A percentile compares a stretch with the other conserved stretches of the same genome.
These are phyloP conservation scores for Euura saliciscinereae DNA, from an alignment of 1,140 invertebrate genomes.

Conservation along the genomic window DNA sequence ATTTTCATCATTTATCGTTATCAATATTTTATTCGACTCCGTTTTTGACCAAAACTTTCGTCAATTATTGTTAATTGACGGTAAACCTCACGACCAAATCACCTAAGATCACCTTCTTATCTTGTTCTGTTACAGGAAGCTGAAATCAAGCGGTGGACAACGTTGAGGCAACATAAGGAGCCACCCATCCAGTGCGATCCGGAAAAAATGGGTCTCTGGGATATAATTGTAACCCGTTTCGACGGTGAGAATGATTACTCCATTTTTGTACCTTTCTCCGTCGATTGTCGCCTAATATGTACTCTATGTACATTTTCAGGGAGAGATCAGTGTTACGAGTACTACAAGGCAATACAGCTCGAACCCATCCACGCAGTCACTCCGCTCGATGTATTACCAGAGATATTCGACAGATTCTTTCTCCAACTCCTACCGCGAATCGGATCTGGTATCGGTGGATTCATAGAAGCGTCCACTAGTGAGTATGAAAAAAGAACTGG, in stretches of 20 bases:
- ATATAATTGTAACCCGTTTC: conserved; percentile 15
- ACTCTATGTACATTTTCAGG: not conserved
- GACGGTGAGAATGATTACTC: conserved; percentile 17
- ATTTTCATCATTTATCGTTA: conserved; percentile 13
- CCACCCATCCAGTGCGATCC: conserved; percentile 39
- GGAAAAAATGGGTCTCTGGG: conserved; percentile 30
- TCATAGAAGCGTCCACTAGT: not conserved
- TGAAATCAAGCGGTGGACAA: conserved; percentile 36
- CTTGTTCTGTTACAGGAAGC: conserved; percentile 34
- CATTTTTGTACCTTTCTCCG: not conserved
- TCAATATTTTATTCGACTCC: too few species aligned
- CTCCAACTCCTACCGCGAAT: not conserved
- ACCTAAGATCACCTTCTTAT: not conserved
- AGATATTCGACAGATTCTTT: not conserved
- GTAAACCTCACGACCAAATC: too few species aligned
- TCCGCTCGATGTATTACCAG: not conserved
- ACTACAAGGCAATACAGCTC: not conserved
- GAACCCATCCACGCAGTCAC: not conserved
- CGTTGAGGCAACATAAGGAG: conserved; percentile 30
- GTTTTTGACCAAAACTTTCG: too few species aligned
- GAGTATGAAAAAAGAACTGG: not conserved
- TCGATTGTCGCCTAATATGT: not conserved
- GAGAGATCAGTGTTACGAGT: not conserved
- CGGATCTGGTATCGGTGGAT: not conserved
- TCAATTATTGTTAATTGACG: too few species aligned